Percentiles rank a stretch among this genome's conserved stretches.
Evolutionary conservation across 2,888 invertebrate species (phyloP).

Genomic region (Mylabris sibirica): DNA sequence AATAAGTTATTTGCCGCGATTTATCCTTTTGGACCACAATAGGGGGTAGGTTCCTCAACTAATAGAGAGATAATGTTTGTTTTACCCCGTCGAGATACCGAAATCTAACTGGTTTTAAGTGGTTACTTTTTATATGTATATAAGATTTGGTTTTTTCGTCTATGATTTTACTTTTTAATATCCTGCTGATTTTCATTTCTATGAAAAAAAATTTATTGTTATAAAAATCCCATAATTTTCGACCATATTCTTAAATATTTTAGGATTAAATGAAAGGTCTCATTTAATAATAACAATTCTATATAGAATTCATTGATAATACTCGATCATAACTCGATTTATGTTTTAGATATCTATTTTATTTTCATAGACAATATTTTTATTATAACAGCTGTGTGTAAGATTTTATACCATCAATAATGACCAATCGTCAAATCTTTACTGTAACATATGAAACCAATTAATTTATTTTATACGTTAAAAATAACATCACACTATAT

Average conservation of each 20-base stretch:
- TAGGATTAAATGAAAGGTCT: conserved; percentile 6
- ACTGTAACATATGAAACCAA: conserved; percentile 24
- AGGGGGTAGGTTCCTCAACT: conserved; percentile 38
- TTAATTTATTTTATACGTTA: conserved; percentile 15
- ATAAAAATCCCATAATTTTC: conserved; percentile 25
- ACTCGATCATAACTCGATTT: not conserved
- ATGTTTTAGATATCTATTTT: not conserved
- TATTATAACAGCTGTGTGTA: conserved; percentile 34
- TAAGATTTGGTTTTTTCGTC: no score
- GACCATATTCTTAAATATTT: conserved; percentile 27
- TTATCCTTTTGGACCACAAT: conserved; percentile 28
- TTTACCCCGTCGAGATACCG: conserved; percentile 28
- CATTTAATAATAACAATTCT: conserved; percentile 7
- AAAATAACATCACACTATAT: not conserved
- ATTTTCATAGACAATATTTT: conserved; percentile 16
- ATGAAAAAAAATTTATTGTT: conserved; percentile 35
- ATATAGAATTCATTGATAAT: not conserved
- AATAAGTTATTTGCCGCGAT: conserved; percentile 25
- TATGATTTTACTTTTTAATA: conserved; percentile 33
- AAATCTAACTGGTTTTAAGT: conserved; percentile 34
- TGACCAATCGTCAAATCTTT: conserved; percentile 30
- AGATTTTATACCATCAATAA: conserved; percentile 17
- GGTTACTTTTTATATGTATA: conserved; percentile 30
- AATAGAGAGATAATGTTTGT: conserved; percentile 42
- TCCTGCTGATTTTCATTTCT: conserved; percentile 35